These are phyloP conservation scores for Lithobates sylvaticus DNA, from an alignment of 2,797 vertebrate species.

Conservation along the genomic window DNA sequence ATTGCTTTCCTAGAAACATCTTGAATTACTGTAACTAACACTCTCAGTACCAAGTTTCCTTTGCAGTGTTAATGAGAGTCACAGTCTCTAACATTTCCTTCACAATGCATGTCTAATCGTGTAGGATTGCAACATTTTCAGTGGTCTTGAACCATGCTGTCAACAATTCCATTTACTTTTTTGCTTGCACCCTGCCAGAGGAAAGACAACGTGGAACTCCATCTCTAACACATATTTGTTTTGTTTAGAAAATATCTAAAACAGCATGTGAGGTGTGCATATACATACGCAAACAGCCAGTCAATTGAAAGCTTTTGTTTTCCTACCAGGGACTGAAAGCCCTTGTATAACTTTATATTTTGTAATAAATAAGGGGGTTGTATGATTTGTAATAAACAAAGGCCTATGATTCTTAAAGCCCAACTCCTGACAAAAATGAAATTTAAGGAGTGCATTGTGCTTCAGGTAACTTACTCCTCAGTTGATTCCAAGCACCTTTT, in stretches of 20 bases:
- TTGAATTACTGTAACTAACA: slow-evolving; percentile 70
- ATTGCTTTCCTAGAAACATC: slow-evolving; percentile 67
- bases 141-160: slow-evolving; percentile 41
- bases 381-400: no score
- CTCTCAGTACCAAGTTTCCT: slow-evolving; percentile 62
- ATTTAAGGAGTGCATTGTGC: no score
- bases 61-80: slow-evolving; percentile 67
- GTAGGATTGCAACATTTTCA: slow-evolving; percentile 31
- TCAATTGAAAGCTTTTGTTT: background rate
- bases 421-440: no score
- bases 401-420: no score
- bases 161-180: slow-evolving; percentile 39
- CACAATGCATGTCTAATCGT: slow-evolving; percentile 40
- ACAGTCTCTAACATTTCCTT: slow-evolving; percentile 61
- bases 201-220: background rate
- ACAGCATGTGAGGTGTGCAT: background rate
- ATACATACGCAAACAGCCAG: background rate
- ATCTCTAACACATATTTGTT: background rate
- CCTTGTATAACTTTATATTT: background rate
- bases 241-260: background rate
- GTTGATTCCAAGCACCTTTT: no score
- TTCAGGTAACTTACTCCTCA: no score
- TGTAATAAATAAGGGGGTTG: background rate
- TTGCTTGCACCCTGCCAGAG: slow-evolving; percentile 23
- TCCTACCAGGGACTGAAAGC: background rate